Conservation (phyloP, 1,140 invertebrate species). For the Leptonema lineaticorne region DNA sequence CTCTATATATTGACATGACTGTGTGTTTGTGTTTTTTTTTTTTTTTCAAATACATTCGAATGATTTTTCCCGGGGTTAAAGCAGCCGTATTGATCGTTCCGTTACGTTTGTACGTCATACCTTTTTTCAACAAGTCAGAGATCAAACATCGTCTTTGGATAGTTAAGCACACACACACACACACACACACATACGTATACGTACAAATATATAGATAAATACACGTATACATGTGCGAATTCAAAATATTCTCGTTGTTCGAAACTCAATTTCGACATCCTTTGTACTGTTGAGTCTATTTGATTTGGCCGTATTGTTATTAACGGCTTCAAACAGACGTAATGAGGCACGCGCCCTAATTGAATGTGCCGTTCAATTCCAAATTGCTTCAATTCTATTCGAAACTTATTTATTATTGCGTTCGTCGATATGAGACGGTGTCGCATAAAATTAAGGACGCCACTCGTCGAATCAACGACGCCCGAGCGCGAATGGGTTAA, state of each 20-base stretch:
- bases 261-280: conserved; percentile 1
- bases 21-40: no score
- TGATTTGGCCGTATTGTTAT: not conserved
- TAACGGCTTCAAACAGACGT: not conserved
- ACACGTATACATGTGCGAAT: no score
- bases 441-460: not conserved
- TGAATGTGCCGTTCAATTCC: not conserved
- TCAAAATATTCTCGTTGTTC: not conserved
- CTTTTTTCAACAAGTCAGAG: not conserved
- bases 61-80: no score
- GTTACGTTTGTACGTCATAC: not conserved
- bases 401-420: not conserved
- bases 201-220: no score
- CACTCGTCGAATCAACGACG: not conserved
- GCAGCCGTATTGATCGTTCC: no score
- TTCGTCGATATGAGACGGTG: no score
- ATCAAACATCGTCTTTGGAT: no score
- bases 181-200: no score
- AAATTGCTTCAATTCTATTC: not conserved
- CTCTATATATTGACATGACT: no score
- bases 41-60: no score
- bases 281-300: not conserved
- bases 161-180: no score
- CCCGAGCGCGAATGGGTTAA: not conserved
- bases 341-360: not conserved